Evolutionary conservation across 2,888 invertebrate genomes (phyloP).

Genomic region (Osedax fenrisi): DNA sequence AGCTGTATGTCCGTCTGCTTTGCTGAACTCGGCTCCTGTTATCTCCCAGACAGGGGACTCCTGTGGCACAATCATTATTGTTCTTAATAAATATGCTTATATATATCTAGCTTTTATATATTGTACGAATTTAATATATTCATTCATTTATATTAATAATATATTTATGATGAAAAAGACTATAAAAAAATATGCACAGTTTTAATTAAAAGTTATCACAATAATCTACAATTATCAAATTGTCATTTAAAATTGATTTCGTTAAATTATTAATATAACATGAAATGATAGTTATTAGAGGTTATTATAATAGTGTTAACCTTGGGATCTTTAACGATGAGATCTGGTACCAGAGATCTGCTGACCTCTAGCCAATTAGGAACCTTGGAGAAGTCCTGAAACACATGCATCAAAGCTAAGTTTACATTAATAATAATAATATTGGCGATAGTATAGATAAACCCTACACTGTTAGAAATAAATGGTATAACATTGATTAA

Average conservation of each 20-base stretch:
- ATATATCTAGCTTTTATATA: constrained; percentile 2
- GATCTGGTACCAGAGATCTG: constrained; percentile 75
- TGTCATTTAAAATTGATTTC: too few relatives aligned
- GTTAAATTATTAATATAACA: too few relatives aligned
- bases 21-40: constrained; percentile 61
- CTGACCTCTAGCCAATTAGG: constrained; percentile 73
- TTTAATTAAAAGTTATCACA: too few relatives aligned
- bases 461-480: too few relatives aligned
- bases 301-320: too few relatives aligned
- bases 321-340: constrained; percentile 70
- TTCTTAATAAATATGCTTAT: constrained; percentile 35
- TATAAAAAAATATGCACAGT: too few relatives aligned
- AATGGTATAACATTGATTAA: too few relatives aligned
- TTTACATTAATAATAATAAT: not conserved
- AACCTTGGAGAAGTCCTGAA: constrained; percentile 57
- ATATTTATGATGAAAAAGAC: not conserved
- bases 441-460: too few relatives aligned
- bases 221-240: too few relatives aligned
- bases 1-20: constrained; percentile 67
- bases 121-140: not conserved
- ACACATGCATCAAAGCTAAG: too few relatives aligned
- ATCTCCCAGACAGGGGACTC: constrained; percentile 79
- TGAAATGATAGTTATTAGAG: too few relatives aligned
- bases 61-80: constrained; percentile 29
- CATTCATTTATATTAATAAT: too few relatives aligned